Evolutionary conservation across 2,888 invertebrate genomes (phyloP).

Genomic region (Nycteola revayana): DNA sequence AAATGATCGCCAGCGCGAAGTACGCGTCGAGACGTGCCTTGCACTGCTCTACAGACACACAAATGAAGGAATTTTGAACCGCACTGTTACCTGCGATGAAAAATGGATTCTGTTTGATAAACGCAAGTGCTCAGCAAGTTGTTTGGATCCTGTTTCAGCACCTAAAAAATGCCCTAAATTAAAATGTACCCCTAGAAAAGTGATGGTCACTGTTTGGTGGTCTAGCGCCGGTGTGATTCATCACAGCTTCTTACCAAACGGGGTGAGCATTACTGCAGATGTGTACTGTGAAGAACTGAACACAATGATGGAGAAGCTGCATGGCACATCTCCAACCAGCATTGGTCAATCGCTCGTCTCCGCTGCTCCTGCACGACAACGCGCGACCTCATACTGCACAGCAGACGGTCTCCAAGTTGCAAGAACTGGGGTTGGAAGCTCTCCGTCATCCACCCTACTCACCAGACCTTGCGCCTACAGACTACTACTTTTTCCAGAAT

Average conservation of each 20-base stretch:
- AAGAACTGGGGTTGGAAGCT: slow-evolving; percentile 3
- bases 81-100: slow-evolving; percentile 6
- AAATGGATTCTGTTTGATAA: slow-evolving; percentile 12
- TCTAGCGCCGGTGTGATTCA: slow-evolving; percentile 24
- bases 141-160: slow-evolving; percentile 11
- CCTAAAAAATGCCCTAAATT: slow-evolving; percentile 6
- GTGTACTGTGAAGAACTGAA: slow-evolving; percentile 20
- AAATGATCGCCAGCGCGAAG: slow-evolving; percentile 1
- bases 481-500: slow-evolving; percentile 13
- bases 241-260: slow-evolving; percentile 29
- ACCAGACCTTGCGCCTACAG: slow-evolving; percentile 11
- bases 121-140: slow-evolving; percentile 8
- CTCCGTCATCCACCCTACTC: slow-evolving; percentile 6
- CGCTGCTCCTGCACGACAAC: slow-evolving; percentile 7
- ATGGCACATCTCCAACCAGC: slow-evolving; percentile 11
- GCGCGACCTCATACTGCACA: slow-evolving; percentile 12
- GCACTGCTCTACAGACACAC: slow-evolving; percentile 7
- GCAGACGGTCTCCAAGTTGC: slow-evolving; percentile 8
- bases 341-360: slow-evolving; percentile 14
- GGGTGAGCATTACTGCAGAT: slow-evolving; percentile 21
- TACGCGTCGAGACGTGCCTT: slow-evolving; percentile 2
- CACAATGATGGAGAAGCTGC: slow-evolving; percentile 25
- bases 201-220: slow-evolving; percentile 12
- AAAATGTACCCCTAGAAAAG: slow-evolving; percentile 16
- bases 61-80: slow-evolving; percentile 2